Conservation (phyloP, 2,797 vertebrate genomes). For the Anguilla anguilla region DNA sequence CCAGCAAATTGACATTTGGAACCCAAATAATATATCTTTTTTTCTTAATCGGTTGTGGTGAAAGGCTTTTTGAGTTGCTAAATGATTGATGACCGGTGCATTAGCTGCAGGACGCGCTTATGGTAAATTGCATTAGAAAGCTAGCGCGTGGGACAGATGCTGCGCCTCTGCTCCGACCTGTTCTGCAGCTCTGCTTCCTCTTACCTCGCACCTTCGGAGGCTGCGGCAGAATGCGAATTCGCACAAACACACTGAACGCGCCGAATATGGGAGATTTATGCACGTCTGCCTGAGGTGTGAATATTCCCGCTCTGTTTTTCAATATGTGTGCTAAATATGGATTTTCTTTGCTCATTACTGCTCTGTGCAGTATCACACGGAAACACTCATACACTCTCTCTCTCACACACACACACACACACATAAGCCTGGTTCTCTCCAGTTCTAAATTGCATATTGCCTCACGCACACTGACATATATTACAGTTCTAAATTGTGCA, state of each 20-base stretch:
- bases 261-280: not conserved
- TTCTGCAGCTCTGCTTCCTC: not conserved
- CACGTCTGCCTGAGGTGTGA: not conserved
- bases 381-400: too few relatives aligned
- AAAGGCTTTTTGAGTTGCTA: not conserved
- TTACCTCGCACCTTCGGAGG: not conserved
- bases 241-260: not conserved
- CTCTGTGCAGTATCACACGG: not conserved
- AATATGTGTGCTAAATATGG: not conserved
- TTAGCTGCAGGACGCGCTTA: conserved; percentile 21
- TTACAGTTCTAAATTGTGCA: not conserved
- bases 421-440: conserved; percentile 7
- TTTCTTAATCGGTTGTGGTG: not conserved
- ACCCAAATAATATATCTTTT: not conserved
- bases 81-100: conserved; percentile 24
- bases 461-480: too few relatives aligned
- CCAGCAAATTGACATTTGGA: not conserved
- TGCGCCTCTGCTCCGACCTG: not conserved
- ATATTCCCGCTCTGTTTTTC: not conserved
- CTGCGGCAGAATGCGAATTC: not conserved
- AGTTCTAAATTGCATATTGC: conserved; percentile 72
- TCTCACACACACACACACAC: not conserved
- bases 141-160: not conserved
- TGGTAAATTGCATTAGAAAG: conserved; percentile 21
- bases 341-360: not conserved